Base-by-base conservation (phyloP, 2,797 vertebrate species). In the Aulostomus chinensis region DNA sequence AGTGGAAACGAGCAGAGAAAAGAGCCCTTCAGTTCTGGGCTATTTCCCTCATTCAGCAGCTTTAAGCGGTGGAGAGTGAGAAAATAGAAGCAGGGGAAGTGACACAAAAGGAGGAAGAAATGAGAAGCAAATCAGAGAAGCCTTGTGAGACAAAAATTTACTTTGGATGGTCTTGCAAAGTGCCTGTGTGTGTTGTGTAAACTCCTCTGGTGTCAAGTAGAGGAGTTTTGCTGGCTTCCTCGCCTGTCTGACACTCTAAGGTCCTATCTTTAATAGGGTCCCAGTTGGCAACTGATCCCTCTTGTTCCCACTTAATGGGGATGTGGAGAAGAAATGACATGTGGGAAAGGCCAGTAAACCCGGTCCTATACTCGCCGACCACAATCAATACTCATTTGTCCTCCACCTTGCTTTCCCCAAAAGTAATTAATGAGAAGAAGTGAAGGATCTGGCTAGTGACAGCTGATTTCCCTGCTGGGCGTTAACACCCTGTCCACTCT, bases 331-430 rank as follows among this genome's bases (percentile, higher is more conserved):
- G 83, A 86, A 86, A 82, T 79, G 88, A 85, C 68, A 64, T 84
- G 83, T 81, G 81, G 68, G 69, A 83, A 78, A 73, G 81, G 83
- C 81, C 80, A 69, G 70, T 61, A 73, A 80, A 86, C 71, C 60
- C 39, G 22, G 76, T 60, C 73, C 73, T 63, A 69, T 61, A 68
- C 78, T 55, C 55, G 79, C 62, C 76, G 73, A 66, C 73, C 70
- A 78, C 76, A 86, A 91, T 91, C 88, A 85, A 91, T 90, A 90
- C 81, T 89, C 80, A 88, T 90, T 88, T 88, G 67, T 69, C 81
- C 67, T 69, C 56, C 75, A 76, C 75, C 76, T 84, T 61, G 70
- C 70, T 75, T 80, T 74, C 67, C 70, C 75, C 75, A 78, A 79
- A 86, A 84, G 85, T 89, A 90, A 90, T 90, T 90, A 88, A 90